Percentiles rank a stretch among this genome's conserved stretches.
These are phyloP conservation scores for Oxyruncus cristatus DNA, from an alignment of 2,113 vertebrate genomes.

Conservation along the genomic window DNA sequence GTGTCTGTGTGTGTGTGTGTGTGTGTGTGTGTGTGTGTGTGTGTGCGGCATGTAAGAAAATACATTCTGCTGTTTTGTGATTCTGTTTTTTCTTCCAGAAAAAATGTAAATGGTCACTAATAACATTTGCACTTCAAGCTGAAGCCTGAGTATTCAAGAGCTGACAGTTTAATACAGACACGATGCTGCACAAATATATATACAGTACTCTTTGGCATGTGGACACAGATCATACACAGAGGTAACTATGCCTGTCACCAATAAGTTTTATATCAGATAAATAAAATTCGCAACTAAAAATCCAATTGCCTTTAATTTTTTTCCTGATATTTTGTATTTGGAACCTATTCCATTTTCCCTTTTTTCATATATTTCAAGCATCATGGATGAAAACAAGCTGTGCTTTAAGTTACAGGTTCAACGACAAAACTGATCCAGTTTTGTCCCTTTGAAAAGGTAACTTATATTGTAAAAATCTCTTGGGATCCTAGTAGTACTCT, in stretches of 20 bases:
- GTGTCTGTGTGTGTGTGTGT: background rate
- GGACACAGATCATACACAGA: background rate
- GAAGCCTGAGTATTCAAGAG: background rate
- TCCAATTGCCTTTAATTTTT: background rate
- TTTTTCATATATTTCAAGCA: background rate
- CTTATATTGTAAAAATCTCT: background rate
- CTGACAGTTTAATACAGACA: background rate
- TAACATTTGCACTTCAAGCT: background rate
- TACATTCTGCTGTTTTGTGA: background rate
- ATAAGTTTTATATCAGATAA: background rate
- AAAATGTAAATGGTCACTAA: background rate
- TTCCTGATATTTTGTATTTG: background rate
- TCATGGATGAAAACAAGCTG: background rate
- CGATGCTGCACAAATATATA: background rate
- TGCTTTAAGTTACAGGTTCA: background rate
- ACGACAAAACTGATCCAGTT: background rate
- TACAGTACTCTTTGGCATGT: background rate
- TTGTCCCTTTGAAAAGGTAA: background rate
- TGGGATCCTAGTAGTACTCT: background rate
- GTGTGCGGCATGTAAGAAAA: background rate
- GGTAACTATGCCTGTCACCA: background rate
- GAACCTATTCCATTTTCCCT: background rate
- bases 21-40: background rate
- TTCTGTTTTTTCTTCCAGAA: background rate
- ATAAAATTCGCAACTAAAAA: background rate